phyloP scores from a whole-genome alignment of 2,888 invertebrate genomes.

The Cerastis leucographa region DNA sequence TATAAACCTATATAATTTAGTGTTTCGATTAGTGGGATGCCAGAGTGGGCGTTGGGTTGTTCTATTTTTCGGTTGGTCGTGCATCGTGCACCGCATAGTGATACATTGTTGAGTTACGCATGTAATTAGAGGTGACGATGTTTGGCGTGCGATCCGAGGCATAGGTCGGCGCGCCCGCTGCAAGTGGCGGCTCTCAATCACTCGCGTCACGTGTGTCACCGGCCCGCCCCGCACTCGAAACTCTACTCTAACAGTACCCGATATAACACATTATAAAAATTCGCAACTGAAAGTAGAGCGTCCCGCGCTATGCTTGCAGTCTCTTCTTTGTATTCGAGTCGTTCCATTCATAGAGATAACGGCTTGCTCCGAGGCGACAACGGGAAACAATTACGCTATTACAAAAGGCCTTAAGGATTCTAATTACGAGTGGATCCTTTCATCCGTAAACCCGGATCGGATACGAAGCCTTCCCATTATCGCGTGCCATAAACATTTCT shows the following conservation, averaged over 20 bases:
- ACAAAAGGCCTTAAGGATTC: slow-evolving; percentile 87
- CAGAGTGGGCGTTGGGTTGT: slow-evolving; percentile 51
- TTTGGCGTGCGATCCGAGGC: slow-evolving; percentile 83
- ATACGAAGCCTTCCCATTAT: slow-evolving; percentile 86
- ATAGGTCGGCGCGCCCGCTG: slow-evolving; percentile 79
- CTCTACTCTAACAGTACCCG: slow-evolving; percentile 71
- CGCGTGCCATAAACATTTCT: slow-evolving; percentile 88
- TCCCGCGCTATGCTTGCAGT: slow-evolving; percentile 76
- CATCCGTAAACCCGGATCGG: slow-evolving; percentile 86
- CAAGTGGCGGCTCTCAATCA: slow-evolving; percentile 86
- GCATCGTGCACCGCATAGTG: slow-evolving; percentile 71
- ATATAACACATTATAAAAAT: slow-evolving; percentile 76
- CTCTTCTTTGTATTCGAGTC: slow-evolving; percentile 82
- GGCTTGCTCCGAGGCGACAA: slow-evolving; percentile 83
- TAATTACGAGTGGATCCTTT: slow-evolving; percentile 86
- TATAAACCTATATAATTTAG: slow-evolving; percentile 73
- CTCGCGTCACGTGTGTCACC: slow-evolving; percentile 72
- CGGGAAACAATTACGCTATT: slow-evolving; percentile 87
- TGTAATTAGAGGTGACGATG: slow-evolving; percentile 86
- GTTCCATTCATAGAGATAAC: slow-evolving; percentile 86
- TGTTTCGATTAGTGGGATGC: slow-evolving; percentile 66
- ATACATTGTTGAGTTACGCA: slow-evolving; percentile 83
- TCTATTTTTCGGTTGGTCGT: slow-evolving; percentile 70
- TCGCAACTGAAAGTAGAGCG: slow-evolving; percentile 72
- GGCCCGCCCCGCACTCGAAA: slow-evolving; percentile 63